phyloP scores from a whole-genome alignment of 2,888 invertebrate species.

The Caenorhabditis sinica region DNA sequence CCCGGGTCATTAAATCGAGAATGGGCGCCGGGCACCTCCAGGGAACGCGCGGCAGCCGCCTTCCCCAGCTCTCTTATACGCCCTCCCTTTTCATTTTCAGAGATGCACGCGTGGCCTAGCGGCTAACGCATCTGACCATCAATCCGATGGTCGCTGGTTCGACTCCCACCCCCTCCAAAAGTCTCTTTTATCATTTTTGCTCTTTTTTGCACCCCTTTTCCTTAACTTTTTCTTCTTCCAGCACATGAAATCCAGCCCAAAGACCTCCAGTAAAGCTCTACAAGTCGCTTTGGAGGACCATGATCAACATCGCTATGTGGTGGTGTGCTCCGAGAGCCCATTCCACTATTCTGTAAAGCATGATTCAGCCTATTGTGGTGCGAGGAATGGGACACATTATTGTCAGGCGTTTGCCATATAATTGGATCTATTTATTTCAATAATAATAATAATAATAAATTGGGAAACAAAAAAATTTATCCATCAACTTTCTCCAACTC shows the following conservation, averaged over 20 bases:
- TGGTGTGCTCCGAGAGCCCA: conserved; percentile 56
- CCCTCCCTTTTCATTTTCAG: neutral
- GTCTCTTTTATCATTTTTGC: too few relatives aligned
- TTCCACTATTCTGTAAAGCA: conserved; percentile 58
- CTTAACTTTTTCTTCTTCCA: conserved; percentile 19
- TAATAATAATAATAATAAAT: conserved; percentile 5
- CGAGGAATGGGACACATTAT: conserved; percentile 63
- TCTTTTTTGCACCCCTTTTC: neutral
- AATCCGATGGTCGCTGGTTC: neutral
- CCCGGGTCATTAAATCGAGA: too few relatives aligned
- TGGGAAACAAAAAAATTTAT: neutral
- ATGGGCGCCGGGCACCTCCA: too few relatives aligned
- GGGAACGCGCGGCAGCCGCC: neutral
- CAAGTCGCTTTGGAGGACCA: conserved; percentile 55
- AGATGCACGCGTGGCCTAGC: neutral
- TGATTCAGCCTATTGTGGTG: conserved; percentile 66
- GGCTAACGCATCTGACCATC: neutral
- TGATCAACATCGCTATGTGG: conserved; percentile 54
- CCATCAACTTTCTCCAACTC: conserved; percentile 1
- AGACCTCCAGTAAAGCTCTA: conserved; percentile 46
- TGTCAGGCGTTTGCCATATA: conserved; percentile 66
- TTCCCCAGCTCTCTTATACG: neutral
- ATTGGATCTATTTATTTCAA: neutral
- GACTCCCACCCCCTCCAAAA: neutral
- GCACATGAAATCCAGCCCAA: conserved; percentile 38